Evolutionary conservation across 2,888 invertebrate species (phyloP), one percentile per base, ranked within the genome.

Genomic region (Ormia ochracea): DNA sequence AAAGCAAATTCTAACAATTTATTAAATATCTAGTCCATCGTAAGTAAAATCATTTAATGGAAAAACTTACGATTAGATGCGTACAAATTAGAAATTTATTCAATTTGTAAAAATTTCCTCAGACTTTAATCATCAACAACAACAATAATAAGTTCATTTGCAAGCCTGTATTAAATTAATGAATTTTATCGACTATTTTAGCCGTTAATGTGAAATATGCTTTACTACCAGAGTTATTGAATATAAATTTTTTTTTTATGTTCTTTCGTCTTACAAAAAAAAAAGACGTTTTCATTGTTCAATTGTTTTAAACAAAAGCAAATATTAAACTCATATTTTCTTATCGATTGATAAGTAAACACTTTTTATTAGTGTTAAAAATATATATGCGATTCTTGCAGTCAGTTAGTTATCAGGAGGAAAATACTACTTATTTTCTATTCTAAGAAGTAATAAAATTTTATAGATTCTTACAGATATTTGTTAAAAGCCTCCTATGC

Each of bases 1-100:
- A 78, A 14, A 78, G 54, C 3, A 66, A n/a, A 61, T 56, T 73
- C 50, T 68, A 78, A 61, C 52, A 54, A 68, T 56, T 73, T 68
- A 63, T 68, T 50, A 61, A 54, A 72, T 43, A 66, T 1, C 21
- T 45, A 23, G 4, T n/a, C 23, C 12, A 43, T 19, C 17, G n/a
- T 12, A 9, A n/a, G n/a, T n/a, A n/a, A n/a, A n/a, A n/a, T n/a
- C n/a, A n/a, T n/a, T n/a, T n/a, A n/a, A n/a, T n/a, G n/a, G n/a
- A n/a, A n/a, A n/a, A n/a, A n/a, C n/a, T n/a, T n/a, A n/a, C n/a
- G n/a, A n/a, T n/a, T n/a, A n/a, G n/a, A n/a, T n/a, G n/a, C n/a
- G n/a, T n/a, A n/a, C n/a, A 4, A 38, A 41, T 14, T 41, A 17
- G 14, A 1, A 12, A 36, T 36, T 36, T 36, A 36, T 36, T 1